Evolutionary conservation across 2,888 invertebrate genomes (phyloP).

Genomic region (Trimorus sp.): DNA sequence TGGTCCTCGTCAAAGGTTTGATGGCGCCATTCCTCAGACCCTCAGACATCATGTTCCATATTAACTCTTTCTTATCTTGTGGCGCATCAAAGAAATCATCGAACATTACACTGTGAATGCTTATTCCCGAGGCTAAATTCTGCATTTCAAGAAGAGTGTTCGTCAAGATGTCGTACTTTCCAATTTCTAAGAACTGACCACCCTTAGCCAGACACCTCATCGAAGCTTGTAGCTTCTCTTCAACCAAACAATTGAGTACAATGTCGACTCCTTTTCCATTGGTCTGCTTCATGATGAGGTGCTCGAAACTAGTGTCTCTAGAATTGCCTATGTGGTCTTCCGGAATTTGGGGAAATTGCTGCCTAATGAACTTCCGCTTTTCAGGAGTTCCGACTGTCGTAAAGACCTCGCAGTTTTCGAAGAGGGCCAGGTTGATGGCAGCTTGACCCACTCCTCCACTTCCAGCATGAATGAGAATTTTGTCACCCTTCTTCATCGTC

Average conservation of each 20-base stretch:
- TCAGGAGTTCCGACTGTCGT: slow-evolving; percentile 85
- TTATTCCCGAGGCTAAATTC: slow-evolving; percentile 87
- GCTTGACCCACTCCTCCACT: slow-evolving; percentile 87
- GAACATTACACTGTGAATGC: slow-evolving; percentile 90
- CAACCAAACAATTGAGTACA: slow-evolving; percentile 95
- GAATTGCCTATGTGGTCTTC: slow-evolving; percentile 92
- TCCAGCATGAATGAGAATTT: slow-evolving; percentile 81
- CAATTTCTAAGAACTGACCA: slow-evolving; percentile 92
- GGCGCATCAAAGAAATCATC: slow-evolving; percentile 85
- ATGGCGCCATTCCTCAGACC: slow-evolving; percentile 87
- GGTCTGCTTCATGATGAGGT: slow-evolving; percentile 90
- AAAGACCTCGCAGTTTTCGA: slow-evolving; percentile 84
- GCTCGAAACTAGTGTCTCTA: slow-evolving; percentile 92
- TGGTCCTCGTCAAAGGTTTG: slow-evolving; percentile 80
- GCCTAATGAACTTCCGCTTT: slow-evolving; percentile 83
- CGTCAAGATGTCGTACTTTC: slow-evolving; percentile 90
- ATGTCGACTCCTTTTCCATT: slow-evolving; percentile 94
- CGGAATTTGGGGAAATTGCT: slow-evolving; percentile 83
- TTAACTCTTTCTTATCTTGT: slow-evolving; percentile 82
- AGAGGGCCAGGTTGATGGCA: slow-evolving; percentile 85
- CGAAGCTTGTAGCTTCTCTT: slow-evolving; percentile 92
- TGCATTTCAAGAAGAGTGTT: slow-evolving; percentile 86
- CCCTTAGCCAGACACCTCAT: slow-evolving; percentile 84
- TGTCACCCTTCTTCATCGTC: slow-evolving; percentile 82
- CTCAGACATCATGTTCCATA: slow-evolving; percentile 84